phyloP scores from a whole-genome alignment of 2,797 vertebrate genomes.

The Acanthurus lineatus region DNA sequence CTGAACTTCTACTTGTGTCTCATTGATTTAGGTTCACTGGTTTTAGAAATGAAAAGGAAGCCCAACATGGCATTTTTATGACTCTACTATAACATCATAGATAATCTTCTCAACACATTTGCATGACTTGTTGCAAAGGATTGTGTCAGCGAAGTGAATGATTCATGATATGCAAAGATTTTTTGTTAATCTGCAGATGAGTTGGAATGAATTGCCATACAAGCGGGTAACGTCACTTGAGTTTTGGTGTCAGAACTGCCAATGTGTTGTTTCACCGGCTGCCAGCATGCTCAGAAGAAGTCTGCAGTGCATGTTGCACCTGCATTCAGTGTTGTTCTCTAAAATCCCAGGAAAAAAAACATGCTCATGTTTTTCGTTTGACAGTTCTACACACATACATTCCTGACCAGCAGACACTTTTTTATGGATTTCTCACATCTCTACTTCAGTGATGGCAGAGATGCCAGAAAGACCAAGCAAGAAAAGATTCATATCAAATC shows the following conservation, averaged over 20 bases:
- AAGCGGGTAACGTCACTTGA: fast-evolving
- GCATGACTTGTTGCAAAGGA: background rate
- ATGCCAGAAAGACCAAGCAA: background rate
- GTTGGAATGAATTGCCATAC: background rate
- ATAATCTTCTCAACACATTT: background rate
- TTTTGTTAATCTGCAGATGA: background rate
- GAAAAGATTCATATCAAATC: constrained; percentile 10
- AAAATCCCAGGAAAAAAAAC: background rate
- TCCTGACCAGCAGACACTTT: background rate
- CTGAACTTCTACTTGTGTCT: background rate
- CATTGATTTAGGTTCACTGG: no score
- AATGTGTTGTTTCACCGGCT: background rate
- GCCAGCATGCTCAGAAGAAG: background rate
- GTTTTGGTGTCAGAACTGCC: background rate
- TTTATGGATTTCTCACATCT: background rate
- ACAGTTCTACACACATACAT: background rate
- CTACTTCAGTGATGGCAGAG: background rate
- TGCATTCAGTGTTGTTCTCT: background rate
- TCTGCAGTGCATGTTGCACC: background rate
- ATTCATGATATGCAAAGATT: background rate
- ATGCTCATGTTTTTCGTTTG: background rate
- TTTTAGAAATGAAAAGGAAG: background rate
- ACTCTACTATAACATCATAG: background rate
- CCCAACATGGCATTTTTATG: background rate
- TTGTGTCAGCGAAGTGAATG: background rate